Percentiles rank a stretch among this genome's conserved stretches.
phyloP scores from a whole-genome alignment of 2,113 vertebrate genomes.

The zebrafish (Danio rerio) region GRCz12tu NC_133195.1:37388501-37389000 shows the following conservation, averaged over 20 bases:
- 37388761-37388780: not conserved
- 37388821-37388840: constrained; percentile 13
- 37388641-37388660: not conserved
- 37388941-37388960: not conserved
- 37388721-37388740: not conserved
- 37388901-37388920: not conserved
- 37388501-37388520: not conserved
- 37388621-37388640: not conserved
- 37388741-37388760: not conserved
- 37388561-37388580: too few species aligned
- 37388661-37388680: not conserved
- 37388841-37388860: not conserved
- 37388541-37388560: too few species aligned
- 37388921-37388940: constrained; percentile 23
- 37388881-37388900: not conserved
- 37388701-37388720: not conserved
- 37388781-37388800: not conserved
- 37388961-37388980: not conserved
- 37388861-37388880: not conserved
- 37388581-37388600: too few species aligned
- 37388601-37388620: too few species aligned
- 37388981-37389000: constrained; percentile 7
- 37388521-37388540: too few species aligned
- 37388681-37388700: not conserved
- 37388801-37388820: constrained; percentile 4